Conservation (phyloP, 2,888 invertebrate genomes). For the Cheilosia impressa region DNA sequence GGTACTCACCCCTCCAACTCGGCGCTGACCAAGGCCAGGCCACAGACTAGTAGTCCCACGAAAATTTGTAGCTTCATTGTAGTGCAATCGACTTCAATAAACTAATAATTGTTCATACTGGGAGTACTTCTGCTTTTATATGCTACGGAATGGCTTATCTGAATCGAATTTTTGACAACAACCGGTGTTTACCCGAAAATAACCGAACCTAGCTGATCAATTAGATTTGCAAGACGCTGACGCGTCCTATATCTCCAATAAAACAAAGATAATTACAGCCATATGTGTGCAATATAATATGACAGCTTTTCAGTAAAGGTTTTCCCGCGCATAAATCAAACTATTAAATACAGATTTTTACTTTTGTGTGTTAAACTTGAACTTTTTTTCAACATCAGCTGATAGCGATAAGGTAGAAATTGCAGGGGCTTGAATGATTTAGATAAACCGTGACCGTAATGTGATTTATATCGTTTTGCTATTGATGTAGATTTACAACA, state of each 20-base stretch:
- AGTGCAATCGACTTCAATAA: not conserved
- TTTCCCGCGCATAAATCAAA: not conserved
- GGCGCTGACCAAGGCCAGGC: constrained; percentile 59
- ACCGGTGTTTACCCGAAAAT: not conserved
- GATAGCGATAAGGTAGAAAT: not conserved
- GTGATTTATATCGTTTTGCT: not conserved
- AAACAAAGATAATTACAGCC: too few species aligned
- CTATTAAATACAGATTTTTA: not conserved
- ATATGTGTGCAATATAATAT: not conserved
- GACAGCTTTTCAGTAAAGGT: not conserved
- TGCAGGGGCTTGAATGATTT: not conserved
- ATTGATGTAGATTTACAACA: too few species aligned
- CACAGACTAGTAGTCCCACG: constrained; percentile 43
- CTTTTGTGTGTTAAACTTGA: not conserved
- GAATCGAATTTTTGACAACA: not conserved
- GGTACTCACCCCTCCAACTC: constrained; percentile 68
- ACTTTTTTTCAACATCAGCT: not conserved
- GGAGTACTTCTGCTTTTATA: not conserved
- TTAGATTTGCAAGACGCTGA: too few species aligned
- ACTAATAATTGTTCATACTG: not conserved
- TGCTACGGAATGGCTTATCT: not conserved
- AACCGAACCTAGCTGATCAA: too few species aligned
- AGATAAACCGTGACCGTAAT: not conserved
- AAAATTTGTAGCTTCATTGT: constrained; percentile 48
- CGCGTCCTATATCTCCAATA: too few species aligned